Base-by-base conservation (phyloP, 2,113 vertebrate genomes). In the Megaleporinus macrocephalus region DNA sequence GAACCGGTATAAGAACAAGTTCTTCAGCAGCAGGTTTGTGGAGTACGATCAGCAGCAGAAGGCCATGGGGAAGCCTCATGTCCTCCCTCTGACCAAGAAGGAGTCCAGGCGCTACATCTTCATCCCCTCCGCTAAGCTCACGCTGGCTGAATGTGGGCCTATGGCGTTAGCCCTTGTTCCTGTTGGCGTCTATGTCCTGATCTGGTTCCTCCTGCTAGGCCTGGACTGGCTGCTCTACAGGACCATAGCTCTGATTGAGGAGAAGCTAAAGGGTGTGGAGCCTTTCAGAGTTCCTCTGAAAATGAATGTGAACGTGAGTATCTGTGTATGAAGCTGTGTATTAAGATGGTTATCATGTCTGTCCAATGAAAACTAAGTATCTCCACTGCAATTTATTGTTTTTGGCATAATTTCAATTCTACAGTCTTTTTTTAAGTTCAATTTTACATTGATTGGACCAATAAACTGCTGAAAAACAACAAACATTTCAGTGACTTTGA, bases 11-110 rank as follows among this genome's bases (percentile, higher is more conserved):
- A 89, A 94, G 68, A 96, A 96, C 29, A 73, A 5, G 55, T 96
- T 92, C n/a, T 92, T 96, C 76, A 96, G 94, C 44, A 92, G 88
- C 47, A 51, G 59, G 0, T 95, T 96, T 59, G 75, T 95, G 10
- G 12, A 13, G 27, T 95, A 93, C 55, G 94, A 96, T 10, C 90
- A 94, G 14, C 49, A 61, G 0, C 88, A 92, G 85, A 91, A 84
- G 72, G 83, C 75, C 2, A 79, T 69, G 10, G 85, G 91, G 55
- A 91, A 71, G 79, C 87, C 90, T 30, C 88, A 90, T 1, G 85
- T 95, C 36, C 86, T 95, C 47, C 95, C 94, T 0, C 91, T 96
- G 80, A 96, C 10, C 68, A 88, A 84, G 84, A 89, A 90, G 77
- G 95, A 96, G 81, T 89, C 70, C 72, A 89, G 86, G 47, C 79